phyloP scores from a whole-genome alignment of 2,888 invertebrate genomes.

The Drosophila cognata region DNA sequence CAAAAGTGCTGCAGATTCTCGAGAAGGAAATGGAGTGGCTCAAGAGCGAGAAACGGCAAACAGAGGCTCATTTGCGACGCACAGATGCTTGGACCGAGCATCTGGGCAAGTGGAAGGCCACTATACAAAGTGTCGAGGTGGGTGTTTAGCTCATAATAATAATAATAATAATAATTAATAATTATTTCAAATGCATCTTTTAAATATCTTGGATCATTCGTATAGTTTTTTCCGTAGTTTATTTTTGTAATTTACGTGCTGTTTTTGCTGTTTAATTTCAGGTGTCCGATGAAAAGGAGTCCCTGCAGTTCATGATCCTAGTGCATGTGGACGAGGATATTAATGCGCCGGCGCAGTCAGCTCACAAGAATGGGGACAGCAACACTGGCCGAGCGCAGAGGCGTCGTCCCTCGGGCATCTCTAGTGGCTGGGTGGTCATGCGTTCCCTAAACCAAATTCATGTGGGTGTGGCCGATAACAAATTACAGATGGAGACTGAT shows the following conservation, averaged over 20 bases:
- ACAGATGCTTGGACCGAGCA: constrained; percentile 97
- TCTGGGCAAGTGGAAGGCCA: constrained; percentile 94
- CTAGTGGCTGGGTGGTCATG: constrained; percentile 89
- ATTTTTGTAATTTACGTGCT: background rate
- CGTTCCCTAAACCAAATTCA: constrained; percentile 88
- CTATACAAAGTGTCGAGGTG: constrained; percentile 93
- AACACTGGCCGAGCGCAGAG: constrained; percentile 83
- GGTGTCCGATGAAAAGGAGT: constrained; percentile 86
- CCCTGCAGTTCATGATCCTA: constrained; percentile 90
- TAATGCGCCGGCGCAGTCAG: constrained; percentile 66
- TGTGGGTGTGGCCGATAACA: constrained; percentile 81
- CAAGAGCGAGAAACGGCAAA: constrained; percentile 91
- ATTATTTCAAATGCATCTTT: background rate
- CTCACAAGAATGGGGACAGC: constrained; percentile 55
- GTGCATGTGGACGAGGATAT: constrained; percentile 90
- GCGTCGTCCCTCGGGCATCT: constrained; percentile 86
- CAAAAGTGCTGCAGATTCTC: constrained; percentile 91
- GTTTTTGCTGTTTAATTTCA: constrained; percentile 37
- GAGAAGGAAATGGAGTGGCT: constrained; percentile 94
- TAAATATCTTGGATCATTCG: background rate
- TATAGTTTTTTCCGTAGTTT: background rate
- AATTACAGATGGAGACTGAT: constrained; percentile 66
- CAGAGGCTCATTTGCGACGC: constrained; percentile 93
- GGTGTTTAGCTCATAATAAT: background rate
- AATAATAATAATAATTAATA: background rate